Base-by-base conservation (phyloP, 2,113 vertebrate species). In the Glaucidium brasilianum region DNA sequence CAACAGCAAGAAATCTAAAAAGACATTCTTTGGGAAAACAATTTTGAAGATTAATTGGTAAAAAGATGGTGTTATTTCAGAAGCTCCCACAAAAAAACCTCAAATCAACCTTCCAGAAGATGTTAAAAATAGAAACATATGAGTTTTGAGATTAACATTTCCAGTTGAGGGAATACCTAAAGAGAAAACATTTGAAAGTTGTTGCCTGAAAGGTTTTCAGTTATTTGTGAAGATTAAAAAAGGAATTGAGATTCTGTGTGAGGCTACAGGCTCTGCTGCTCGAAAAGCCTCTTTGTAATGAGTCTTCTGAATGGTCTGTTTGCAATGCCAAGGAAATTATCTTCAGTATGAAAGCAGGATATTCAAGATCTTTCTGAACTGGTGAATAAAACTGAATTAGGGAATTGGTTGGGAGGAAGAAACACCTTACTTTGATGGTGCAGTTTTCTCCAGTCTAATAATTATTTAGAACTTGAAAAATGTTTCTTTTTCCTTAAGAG, bases 71-170 rank as follows among this genome's bases (percentile, higher is more conserved):
- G 21, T n/a, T 78, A 60, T 81, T 92, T 95, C 85, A 78, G 73
- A 91, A 87, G 60, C 8, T 91, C 9, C 8, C 17, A 56, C 8
- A 47, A 19, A 47, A 60, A 64, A 72, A 63, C 43, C 43, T 7
- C 43, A 18, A 78, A 7, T 0, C 15, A 62, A 45, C 9, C 5
- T 8, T 67, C n/a, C 15, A 67, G 72, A 92, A 90, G 47, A 74
- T 47, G 16, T 9, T 91, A 66, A 91, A 96, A 91, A 75, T 79
- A 90, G 50, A 80, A 73, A 72, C 12, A 10, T 50, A 75, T 30
- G 89, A 60, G 7, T 85, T 87, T 88, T 91, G 83, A 92, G 67
- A 83, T 90, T 80, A 97, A 32, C 10, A 47, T 94, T 97, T 96
- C 76, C 72, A 94, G 72, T 34, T 96, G 79, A 88, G 30, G n/a